Base-by-base conservation (phyloP, 1,140 invertebrate genomes). In the Oedothorax gibbosus region DNA sequence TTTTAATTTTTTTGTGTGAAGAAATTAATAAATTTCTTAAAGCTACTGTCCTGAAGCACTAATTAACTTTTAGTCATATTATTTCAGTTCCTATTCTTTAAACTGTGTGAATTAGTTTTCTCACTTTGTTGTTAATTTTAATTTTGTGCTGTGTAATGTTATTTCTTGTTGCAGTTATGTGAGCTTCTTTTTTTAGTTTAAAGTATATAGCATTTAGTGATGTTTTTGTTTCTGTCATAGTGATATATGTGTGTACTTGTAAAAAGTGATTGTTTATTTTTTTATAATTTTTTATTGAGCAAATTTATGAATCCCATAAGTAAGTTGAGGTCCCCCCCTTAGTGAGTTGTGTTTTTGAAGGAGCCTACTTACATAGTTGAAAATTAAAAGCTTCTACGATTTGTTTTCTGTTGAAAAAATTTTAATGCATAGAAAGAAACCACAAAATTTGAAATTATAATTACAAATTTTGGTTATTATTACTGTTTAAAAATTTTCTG, bases 61-160 rank as follows among this genome's bases (percentile, higher is more conserved):
- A 72, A 71, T 49, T 72, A 81, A 71, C 62, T 51, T 35, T 73
- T 82, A 82, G 80, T 82, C 80, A 82, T 82, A 35, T 82, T 62
- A 50, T 73, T 73, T 82, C 80, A 82, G 80, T 82, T 82, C 80
- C 80, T 82, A 82, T 65, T 66, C 57, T 64, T 73, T 35, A 35
- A 82, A 71, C 73, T 64, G 80, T 82, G 80, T 71, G 68, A 53
- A 53, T 53, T 73, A 69, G 68, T 60, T 82, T 82, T 82, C 79
- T 82, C 80, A 82, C 80, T 82, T 72, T 81, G 66, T 82, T 82
- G 80, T 82, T 82, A 68, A 68, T 79, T 79, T 79, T 79, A 75
- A 82, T 68, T 60, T 73, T 35, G 35, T 56, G 62, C 21, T 66
- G 68, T 56, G 57, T 65, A 64, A 54, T 73, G 57, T 73, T 82